Evolutionary conservation across 2,797 vertebrate genomes (phyloP).

Genomic region (Scarus forsteni): DNA sequence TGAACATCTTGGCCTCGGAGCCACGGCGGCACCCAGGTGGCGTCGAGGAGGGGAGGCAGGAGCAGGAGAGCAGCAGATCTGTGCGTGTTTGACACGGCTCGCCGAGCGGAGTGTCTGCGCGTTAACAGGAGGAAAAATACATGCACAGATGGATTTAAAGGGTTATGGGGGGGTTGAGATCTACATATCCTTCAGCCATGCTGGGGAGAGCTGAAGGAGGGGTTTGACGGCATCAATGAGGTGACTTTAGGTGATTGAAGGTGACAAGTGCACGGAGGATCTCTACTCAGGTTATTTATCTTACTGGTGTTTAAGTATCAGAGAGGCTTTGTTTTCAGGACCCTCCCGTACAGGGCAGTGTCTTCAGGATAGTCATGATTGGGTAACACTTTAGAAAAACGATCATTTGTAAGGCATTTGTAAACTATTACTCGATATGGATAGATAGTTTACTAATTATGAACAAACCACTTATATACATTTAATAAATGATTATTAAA

Average conservation of each 20-base stretch:
- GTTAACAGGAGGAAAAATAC: slow-evolving; percentile 54
- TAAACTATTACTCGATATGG: too few relatives aligned
- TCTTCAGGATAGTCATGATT: too few relatives aligned
- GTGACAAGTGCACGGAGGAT: slow-evolving; percentile 2
- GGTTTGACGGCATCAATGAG: slow-evolving; percentile 31
- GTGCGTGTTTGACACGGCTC: slow-evolving; percentile 71
- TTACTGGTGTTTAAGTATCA: too few relatives aligned
- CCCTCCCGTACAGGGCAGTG: too few relatives aligned
- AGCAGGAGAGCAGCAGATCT: slow-evolving; percentile 65
- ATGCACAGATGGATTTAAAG: slow-evolving; percentile 75
- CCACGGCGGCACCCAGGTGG: slow-evolving; percentile 83
- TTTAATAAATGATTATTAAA: too few relatives aligned
- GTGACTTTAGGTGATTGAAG: slow-evolving; percentile 58
- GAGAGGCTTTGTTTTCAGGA: too few relatives aligned
- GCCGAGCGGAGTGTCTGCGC: slow-evolving; percentile 63
- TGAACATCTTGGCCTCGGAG: slow-evolving; percentile 76
- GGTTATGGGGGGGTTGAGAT: slow-evolving; percentile 45
- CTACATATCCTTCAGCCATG: slow-evolving; percentile 61
- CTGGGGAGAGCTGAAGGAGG: slow-evolving; percentile 41
- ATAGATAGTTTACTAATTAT: too few relatives aligned
- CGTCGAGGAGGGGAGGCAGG: slow-evolving; percentile 53
- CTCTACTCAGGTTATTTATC: too few relatives aligned
- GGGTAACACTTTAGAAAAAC: too few relatives aligned
- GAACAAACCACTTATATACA: too few relatives aligned
- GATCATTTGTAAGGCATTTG: too few relatives aligned